Evolutionary conservation across 2,797 vertebrate genomes (phyloP), one percentile per base, ranked within the genome.

Genomic region (Enteromius paludinosus): DNA sequence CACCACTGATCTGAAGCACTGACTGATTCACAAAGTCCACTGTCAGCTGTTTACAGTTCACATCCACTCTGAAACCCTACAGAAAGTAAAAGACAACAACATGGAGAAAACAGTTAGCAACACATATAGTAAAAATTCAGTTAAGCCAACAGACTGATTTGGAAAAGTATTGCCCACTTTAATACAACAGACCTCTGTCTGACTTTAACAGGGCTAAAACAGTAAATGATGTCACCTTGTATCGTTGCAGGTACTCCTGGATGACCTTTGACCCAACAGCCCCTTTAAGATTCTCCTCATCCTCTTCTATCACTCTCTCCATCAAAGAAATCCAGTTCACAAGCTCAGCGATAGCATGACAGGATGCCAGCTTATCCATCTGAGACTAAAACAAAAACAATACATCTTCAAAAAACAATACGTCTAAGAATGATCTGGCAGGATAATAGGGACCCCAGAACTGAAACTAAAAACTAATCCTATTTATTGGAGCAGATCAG

Each of bases 21-120:
- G 74, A 77, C 59, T 99, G 97, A 89, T 99, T 99, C 79, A 99
- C 98, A 87, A 98, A 99, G 90, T 99, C 98, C 1, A 99, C 97
- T 0, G 97, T 99, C 90, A 99, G 79, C 89, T 99, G 98, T 85
- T 99, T 99, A 87, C 97, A 99, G 83, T 95, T 96, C 86, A 99
- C 90, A 87, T 99, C 98, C 77, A 99, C 98, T 87, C 96, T 96
- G 91, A 97, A 99, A 82, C 98, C 98, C 98, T 99, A 84, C 35
- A 77, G 25, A 45, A 43, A 3, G n/a, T 41, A 73, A 6, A 54
- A 12, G 9, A 47, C 25, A 62, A 43, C 35, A 25, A 7, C n/a
- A 77, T 9, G 28, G 9, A 77, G 38, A 93, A 25, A 89, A 92
- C 91, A 93, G 66, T 30, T 5, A 69, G 25, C 15, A 28, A 70